Evolutionary conservation across 2,888 invertebrate genomes (phyloP).

Genomic region (Pandemis heparana): DNA sequence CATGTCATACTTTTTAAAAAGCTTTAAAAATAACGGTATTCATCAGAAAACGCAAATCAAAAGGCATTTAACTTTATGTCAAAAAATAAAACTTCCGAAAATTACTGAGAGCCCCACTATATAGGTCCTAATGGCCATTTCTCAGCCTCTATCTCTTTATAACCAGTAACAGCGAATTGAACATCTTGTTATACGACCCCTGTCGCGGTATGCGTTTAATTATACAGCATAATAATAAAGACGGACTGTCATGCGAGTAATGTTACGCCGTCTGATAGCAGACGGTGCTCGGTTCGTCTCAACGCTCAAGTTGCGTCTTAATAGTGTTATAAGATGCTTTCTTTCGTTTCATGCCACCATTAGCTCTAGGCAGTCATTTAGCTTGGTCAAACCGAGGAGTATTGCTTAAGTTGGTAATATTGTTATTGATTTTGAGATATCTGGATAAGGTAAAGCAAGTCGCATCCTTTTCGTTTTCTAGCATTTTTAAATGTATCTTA

Average conservation of each 20-base stretch:
- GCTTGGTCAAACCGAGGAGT: neutral
- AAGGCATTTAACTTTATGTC: no score
- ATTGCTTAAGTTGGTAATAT: neutral
- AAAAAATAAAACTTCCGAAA: no score
- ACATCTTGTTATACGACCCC: neutral
- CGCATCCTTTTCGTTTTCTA: no score
- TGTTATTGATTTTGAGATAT: neutral
- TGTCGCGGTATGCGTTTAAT: conserved; percentile 22
- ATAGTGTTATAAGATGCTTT: conserved; percentile 27
- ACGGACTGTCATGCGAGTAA: conserved; percentile 8
- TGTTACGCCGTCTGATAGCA: conserved; percentile 12
- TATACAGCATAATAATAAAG: conserved; percentile 8
- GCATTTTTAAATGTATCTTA: no score
- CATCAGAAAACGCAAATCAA: no score
- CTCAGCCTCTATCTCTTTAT: neutral
- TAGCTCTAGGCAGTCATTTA: neutral
- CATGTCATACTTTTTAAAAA: no score
- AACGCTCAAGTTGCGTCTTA: conserved; percentile 27
- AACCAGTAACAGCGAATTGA: neutral
- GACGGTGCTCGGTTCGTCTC: neutral
- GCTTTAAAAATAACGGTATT: no score
- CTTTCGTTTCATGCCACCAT: neutral
- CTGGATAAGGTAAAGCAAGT: no score
- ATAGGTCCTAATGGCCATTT: no score
- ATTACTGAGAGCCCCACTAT: no score